Evolutionary conservation across 2,797 vertebrate genomes (phyloP).

Genomic region (Gobio occitaniae): DNA sequence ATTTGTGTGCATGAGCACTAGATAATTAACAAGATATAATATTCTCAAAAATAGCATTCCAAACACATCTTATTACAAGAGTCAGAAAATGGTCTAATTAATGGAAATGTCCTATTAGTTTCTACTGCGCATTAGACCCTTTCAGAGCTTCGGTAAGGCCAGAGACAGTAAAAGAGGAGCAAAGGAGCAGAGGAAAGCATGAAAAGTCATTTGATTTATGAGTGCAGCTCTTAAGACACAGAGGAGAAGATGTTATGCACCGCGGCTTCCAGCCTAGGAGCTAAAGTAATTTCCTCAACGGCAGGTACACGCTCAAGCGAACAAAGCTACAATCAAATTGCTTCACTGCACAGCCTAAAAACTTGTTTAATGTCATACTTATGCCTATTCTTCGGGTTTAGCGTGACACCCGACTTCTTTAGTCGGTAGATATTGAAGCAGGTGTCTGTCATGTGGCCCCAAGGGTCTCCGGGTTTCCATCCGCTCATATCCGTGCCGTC

Average conservation of each 20-base stretch:
- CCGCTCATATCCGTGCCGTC: background rate
- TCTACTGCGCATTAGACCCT: background rate
- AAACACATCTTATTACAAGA: background rate
- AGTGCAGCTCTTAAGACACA: conserved; percentile 28
- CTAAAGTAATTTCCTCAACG: conserved; percentile 39
- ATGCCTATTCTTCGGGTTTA: conserved; percentile 18
- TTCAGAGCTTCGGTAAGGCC: background rate
- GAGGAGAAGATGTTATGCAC: conserved; percentile 34
- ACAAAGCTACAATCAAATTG: conserved; percentile 39
- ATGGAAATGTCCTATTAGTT: conserved; percentile 3
- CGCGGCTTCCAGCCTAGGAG: conserved; percentile 1
- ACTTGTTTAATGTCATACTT: conserved; percentile 36
- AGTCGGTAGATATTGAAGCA: conserved; percentile 35
- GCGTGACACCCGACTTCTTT: conserved; percentile 16
- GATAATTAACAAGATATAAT: background rate
- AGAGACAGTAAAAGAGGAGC: background rate
- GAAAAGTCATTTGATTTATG: conserved; percentile 31
- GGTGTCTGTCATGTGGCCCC: conserved; percentile 29
- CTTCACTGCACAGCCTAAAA: conserved; percentile 37
- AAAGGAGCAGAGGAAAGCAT: background rate
- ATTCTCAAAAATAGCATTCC: background rate
- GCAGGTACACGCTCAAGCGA: conserved; percentile 22
- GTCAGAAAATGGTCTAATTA: conserved; percentile 15
- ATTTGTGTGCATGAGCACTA: background rate
- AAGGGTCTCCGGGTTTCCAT: background rate